phyloP scores from a whole-genome alignment of 2,113 vertebrate species.

The Daboia siamensis region DNA sequence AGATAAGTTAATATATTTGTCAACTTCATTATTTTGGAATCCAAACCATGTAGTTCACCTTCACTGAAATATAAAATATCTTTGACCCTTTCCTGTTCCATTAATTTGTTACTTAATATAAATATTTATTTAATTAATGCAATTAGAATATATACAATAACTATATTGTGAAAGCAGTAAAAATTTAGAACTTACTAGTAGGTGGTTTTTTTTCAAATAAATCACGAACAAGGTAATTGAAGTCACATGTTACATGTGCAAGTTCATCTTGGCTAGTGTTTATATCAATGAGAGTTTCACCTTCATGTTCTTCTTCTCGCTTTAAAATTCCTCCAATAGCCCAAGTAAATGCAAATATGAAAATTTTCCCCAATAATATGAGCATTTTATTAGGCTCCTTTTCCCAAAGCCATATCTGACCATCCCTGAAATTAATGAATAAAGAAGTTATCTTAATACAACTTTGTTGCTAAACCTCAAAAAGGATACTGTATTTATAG shows the following conservation, averaged over 20 bases:
- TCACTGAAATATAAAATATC: neutral
- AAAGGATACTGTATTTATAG: neutral
- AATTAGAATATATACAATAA: neutral
- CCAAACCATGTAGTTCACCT: conserved; percentile 8
- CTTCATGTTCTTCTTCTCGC: conserved; percentile 55
- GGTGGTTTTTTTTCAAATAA: conserved; percentile 55
- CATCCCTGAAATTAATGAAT: neutral
- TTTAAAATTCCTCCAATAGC: conserved; percentile 58
- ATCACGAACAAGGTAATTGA: conserved; percentile 55
- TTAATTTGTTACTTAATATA: neutral
- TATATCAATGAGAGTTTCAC: conserved; percentile 42
- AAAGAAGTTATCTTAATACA: neutral
- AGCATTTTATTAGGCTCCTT: conserved; percentile 54
- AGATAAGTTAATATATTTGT: neutral
- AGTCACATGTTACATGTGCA: conserved; percentile 47
- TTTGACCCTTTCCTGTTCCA: neutral
- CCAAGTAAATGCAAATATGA: conserved; percentile 63
- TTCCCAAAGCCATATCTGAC: conserved; percentile 44
- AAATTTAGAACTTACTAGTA: conserved; percentile 35
- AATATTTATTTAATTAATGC: neutral
- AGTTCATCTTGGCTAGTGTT: conserved; percentile 30
- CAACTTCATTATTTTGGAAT: neutral
- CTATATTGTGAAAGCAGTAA: neutral
- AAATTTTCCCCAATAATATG: conserved; percentile 52
- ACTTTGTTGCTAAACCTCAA: neutral